A percentile compares a stretch with the other conserved stretches of the same genome.
These are phyloP conservation scores for Antedon mediterranea DNA, from an alignment of 53 echinoderm and acorn worm species.

Conservation along the genomic window DNA sequence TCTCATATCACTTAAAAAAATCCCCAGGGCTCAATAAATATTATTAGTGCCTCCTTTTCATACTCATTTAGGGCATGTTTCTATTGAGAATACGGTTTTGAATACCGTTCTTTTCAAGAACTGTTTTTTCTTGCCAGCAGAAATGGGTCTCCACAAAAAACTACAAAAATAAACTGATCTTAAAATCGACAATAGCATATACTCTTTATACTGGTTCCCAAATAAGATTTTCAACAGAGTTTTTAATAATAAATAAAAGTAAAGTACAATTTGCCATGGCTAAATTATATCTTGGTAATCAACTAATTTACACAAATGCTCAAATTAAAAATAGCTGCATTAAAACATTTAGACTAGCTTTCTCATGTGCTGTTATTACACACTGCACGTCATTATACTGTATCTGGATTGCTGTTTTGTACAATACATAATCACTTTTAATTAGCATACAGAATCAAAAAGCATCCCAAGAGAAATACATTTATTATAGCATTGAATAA, in stretches of 20 bases:
- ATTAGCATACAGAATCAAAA: background rate
- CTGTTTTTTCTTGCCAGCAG: too few relatives aligned
- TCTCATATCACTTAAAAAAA: too few relatives aligned
- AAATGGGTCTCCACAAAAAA: too few relatives aligned
- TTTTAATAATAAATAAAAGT: background rate
- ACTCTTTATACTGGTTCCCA: background rate
- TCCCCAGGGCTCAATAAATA: too few relatives aligned
- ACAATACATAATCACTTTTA: background rate
- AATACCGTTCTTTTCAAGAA: too few relatives aligned
- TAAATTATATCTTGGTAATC: background rate
- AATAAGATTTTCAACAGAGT: background rate
- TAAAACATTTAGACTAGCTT: background rate
- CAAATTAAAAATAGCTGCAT: background rate
- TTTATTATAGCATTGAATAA: background rate
- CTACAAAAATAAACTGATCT: too few relatives aligned
- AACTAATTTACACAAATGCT: background rate
- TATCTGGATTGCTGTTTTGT: background rate
- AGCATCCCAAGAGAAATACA: background rate
- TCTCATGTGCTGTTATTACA: background rate
- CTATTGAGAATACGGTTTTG: too few relatives aligned
- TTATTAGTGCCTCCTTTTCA: too few relatives aligned
- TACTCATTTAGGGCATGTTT: too few relatives aligned
- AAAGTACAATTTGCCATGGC: background rate
- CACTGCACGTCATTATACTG: too few relatives aligned
- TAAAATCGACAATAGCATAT: background rate